Evolutionary conservation across 2,888 invertebrate genomes (phyloP).

Genomic region (Encarsia formosa): DNA sequence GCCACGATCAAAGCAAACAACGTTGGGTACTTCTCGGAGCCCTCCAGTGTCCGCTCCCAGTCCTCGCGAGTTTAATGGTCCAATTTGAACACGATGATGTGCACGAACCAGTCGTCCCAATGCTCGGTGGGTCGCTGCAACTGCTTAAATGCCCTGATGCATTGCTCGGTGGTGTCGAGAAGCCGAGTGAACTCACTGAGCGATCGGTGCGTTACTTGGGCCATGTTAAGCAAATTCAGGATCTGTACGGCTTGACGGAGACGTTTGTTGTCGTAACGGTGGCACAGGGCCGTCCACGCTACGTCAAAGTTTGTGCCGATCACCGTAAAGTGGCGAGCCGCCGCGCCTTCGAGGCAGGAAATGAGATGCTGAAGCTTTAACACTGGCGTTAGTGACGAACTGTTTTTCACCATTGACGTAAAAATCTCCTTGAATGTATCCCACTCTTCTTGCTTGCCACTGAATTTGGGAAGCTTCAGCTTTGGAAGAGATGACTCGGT

Average conservation of each 20-base stretch:
- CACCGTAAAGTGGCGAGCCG: not conserved
- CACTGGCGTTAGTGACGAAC: not conserved
- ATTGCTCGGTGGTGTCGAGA: not conserved
- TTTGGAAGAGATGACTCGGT: not conserved
- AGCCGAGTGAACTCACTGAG: not conserved
- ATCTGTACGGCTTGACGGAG: not conserved
- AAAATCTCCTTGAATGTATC: not conserved
- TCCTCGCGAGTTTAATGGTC: not conserved
- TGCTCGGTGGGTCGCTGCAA: not conserved
- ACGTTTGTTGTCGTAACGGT: not conserved
- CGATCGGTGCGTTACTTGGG: not conserved
- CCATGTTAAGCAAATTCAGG: not conserved
- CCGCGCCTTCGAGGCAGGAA: not conserved
- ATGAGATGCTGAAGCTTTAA: not conserved
- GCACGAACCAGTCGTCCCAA: not conserved
- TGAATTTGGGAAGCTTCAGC: not conserved
- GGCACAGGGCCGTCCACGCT: not conserved
- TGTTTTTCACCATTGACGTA: not conserved
- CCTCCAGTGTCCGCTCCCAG: too few relatives aligned
- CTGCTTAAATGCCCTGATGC: not conserved
- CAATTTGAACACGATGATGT: not conserved
- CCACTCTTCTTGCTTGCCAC: not conserved
- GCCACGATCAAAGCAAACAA: too few relatives aligned
- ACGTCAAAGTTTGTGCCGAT: too few relatives aligned
- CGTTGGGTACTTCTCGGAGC: too few relatives aligned